Conservation (phyloP, 2,888 invertebrate species). For the Tolmerus cingulatus region DNA sequence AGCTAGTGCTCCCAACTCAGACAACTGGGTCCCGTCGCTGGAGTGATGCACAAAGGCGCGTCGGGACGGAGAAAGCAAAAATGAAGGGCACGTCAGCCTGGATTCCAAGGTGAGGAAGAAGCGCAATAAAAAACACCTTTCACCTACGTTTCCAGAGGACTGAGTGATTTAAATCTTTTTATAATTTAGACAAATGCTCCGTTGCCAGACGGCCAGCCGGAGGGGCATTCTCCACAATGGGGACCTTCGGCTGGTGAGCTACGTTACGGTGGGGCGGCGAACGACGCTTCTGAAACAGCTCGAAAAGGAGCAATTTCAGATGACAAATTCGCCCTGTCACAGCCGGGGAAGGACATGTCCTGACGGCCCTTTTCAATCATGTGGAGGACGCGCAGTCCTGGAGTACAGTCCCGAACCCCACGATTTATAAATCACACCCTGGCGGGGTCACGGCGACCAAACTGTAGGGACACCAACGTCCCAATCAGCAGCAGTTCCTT, state of each 20-base stretch:
- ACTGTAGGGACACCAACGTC: not conserved
- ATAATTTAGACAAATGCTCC: slow-evolving; percentile 40
- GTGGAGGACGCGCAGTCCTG: not conserved
- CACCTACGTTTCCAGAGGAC: slow-evolving; percentile 9
- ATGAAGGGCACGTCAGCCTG: slow-evolving; percentile 7
- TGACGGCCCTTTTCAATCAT: slow-evolving; percentile 34
- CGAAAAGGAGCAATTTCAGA: slow-evolving; percentile 34
- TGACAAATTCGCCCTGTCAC: slow-evolving; percentile 30
- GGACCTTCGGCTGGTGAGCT: not conserved
- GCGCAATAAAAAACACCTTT: slow-evolving; percentile 33
- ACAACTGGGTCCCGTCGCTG: not conserved
- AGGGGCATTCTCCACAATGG: not conserved
- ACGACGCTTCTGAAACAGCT: not conserved
- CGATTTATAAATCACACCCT: slow-evolving; percentile 12
- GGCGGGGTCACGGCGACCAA: not conserved
- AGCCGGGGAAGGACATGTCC: slow-evolving; percentile 12
- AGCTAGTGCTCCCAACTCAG: not conserved
- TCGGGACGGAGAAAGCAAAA: not conserved
- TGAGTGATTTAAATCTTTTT: slow-evolving; percentile 42
- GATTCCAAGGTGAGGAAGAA: slow-evolving; percentile 1
- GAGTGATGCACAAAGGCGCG: not conserved
- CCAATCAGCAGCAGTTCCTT: not conserved
- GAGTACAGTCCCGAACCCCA: not conserved
- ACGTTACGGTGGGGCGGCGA: not conserved
- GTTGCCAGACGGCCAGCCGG: not conserved